Evolutionary conservation across 2,888 invertebrate genomes (phyloP).

Genomic region (Drosophila subsilvestris): DNA sequence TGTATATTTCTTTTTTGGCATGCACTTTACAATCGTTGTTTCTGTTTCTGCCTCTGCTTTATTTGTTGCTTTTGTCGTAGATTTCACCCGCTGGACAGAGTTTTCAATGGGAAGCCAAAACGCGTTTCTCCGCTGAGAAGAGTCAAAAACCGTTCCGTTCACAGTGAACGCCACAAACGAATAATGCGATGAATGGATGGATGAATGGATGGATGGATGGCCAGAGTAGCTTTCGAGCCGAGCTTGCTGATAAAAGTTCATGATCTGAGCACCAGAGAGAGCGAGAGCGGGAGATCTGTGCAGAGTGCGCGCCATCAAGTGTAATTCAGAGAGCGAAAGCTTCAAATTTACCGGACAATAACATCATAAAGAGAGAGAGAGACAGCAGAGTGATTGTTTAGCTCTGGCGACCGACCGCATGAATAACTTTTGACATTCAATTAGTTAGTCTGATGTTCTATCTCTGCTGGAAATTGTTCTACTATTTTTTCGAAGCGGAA

Average conservation of each 20-base stretch:
- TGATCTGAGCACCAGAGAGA: background rate
- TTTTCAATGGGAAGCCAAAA: constrained; percentile 26
- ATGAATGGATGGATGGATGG: constrained; percentile 5
- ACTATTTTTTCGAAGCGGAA: constrained; percentile 66
- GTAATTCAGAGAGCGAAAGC: constrained; percentile 7
- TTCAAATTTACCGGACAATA: constrained; percentile 1
- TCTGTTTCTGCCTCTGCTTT: constrained; percentile 16
- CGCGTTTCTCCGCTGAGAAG: constrained; percentile 31
- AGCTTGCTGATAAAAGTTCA: constrained; percentile 55
- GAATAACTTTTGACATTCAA: constrained; percentile 52
- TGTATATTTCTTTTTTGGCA: constrained; percentile 55
- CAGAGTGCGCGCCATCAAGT: background rate
- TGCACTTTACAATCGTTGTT: constrained; percentile 37
- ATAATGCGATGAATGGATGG: background rate
- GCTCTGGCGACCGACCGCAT: constrained; percentile 20
- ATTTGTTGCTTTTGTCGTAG: constrained; percentile 49
- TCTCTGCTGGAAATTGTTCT: constrained; percentile 25
- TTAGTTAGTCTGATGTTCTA: constrained; percentile 51
- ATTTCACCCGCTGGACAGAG: constrained; percentile 65
- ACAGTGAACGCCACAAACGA: constrained; percentile 39
- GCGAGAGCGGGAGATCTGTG: constrained; percentile 7
- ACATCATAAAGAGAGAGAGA: background rate
- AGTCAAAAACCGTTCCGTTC: constrained; percentile 56
- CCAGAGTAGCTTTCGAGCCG: constrained; percentile 66
- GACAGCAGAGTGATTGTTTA: background rate